Percentiles rank a stretch among this genome's conserved stretches.
phyloP scores from a whole-genome alignment of 1,140 invertebrate genomes.

The Orius insidiosus region DNA sequence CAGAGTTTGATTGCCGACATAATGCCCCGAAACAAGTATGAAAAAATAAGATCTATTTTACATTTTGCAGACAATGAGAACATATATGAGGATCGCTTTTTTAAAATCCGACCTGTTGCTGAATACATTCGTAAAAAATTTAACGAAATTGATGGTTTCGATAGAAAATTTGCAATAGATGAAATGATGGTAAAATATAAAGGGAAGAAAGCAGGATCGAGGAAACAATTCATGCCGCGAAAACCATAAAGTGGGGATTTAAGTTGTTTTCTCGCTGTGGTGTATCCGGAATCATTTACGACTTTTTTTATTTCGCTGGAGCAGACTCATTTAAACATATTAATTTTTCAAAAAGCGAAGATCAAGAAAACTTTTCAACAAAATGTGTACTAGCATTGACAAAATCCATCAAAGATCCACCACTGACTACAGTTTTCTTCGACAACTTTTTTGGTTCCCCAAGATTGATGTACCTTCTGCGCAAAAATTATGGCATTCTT shows the following conservation, averaged over 20 bases:
- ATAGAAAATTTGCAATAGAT: not conserved
- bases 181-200: not conserved
- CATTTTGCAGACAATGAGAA: constrained; percentile 1
- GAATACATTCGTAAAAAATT: not conserved
- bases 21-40: no score
- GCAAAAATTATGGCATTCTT: constrained; percentile 4
- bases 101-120: not conserved
- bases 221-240: not conserved
- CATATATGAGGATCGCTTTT: not conserved
- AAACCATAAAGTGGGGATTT: not conserved
- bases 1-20: no score
- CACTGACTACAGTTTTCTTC: not conserved
- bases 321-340: not conserved
- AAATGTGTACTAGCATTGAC: not conserved
- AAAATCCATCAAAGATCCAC: not conserved
- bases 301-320: not conserved
- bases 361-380: not conserved
- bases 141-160: no score
- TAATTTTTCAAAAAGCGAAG: not conserved
- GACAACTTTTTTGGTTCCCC: constrained; percentile 3
- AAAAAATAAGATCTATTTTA: no score
- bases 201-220: not conserved
- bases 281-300: not conserved
- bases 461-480: not conserved
- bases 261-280: not conserved